phyloP scores from a whole-genome alignment of 1,140 invertebrate species.

The Stegodyphus mimosarum region DNA sequence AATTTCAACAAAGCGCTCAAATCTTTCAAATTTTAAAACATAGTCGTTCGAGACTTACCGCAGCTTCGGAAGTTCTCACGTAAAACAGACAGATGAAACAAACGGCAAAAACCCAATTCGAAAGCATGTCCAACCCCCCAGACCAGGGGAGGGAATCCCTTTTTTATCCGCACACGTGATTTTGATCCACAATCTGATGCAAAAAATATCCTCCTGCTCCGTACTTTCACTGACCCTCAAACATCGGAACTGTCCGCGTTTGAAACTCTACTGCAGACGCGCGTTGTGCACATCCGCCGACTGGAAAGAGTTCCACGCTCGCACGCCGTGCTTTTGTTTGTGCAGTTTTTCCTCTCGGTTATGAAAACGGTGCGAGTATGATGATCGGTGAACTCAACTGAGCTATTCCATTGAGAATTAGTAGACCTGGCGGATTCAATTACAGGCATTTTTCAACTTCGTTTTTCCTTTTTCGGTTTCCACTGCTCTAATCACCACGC shows the following conservation, averaged over 20 bases:
- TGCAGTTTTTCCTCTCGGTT: neutral
- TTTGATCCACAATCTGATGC: conserved; percentile 5
- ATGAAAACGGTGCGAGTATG: neutral
- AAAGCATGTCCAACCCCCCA: conserved; percentile 31
- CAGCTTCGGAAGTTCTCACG: conserved; percentile 18
- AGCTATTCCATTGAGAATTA: too few species aligned
- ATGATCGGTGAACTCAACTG: too few species aligned
- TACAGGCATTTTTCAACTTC: too few species aligned
- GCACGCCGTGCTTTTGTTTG: too few species aligned
- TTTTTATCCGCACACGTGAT: conserved; percentile 5
- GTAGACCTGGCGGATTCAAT: too few species aligned
- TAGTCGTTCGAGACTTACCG: conserved; percentile 3
- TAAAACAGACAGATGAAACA: conserved; percentile 14
- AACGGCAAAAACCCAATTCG: conserved; percentile 12
- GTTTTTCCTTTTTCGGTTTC: too few species aligned
- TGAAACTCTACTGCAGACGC: neutral
- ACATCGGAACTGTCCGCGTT: conserved; percentile 18
- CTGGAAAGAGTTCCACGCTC: conserved; percentile 5
- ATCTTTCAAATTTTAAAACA: too few species aligned
- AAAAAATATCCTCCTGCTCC: conserved; percentile 13
- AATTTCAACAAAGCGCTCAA: too few species aligned
- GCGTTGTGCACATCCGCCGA: conserved; percentile 20
- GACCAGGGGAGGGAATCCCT: conserved; percentile 7
- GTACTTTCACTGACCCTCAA: conserved; percentile 35
- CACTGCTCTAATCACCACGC: too few species aligned